Conservation (phyloP, 2,113 vertebrate species). For the Choloepus hoffmanni region DNA sequence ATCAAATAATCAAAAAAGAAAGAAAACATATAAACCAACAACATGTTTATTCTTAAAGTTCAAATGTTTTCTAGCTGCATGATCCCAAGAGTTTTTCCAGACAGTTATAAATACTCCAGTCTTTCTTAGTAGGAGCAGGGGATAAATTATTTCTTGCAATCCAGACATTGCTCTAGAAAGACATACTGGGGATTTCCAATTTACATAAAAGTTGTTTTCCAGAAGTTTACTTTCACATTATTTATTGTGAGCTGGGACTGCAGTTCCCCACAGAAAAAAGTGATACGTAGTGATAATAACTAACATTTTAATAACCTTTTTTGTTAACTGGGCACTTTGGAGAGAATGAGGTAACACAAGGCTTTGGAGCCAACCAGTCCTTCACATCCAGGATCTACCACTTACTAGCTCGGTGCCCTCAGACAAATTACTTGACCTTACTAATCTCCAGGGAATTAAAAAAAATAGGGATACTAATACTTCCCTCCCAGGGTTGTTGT, state of each 20-base stretch:
- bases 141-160: neutral
- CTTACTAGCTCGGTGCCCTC: neutral
- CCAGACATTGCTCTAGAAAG: slow-evolving; percentile 10
- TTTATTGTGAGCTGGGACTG: slow-evolving; percentile 33
- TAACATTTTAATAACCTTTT: neutral
- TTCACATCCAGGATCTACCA: neutral
- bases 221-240: slow-evolving; percentile 38
- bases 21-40: neutral
- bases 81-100: neutral
- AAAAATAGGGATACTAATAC: neutral
- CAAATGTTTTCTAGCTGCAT: neutral
- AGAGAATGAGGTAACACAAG: neutral
- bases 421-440: neutral
- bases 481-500: too few relatives aligned
- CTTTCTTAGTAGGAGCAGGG: neutral
- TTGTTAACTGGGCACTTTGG: neutral
- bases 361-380: neutral
- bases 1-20: neutral
- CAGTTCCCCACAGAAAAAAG: slow-evolving; percentile 32
- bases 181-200: slow-evolving; percentile 52
- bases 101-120: neutral
- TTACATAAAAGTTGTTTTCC: slow-evolving; percentile 51
- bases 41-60: neutral
- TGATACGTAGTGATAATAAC: neutral
- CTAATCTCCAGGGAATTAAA: neutral